phyloP scores from a whole-genome alignment of 2,797 vertebrate genomes.

The Trichosurus vulpecula region DNA sequence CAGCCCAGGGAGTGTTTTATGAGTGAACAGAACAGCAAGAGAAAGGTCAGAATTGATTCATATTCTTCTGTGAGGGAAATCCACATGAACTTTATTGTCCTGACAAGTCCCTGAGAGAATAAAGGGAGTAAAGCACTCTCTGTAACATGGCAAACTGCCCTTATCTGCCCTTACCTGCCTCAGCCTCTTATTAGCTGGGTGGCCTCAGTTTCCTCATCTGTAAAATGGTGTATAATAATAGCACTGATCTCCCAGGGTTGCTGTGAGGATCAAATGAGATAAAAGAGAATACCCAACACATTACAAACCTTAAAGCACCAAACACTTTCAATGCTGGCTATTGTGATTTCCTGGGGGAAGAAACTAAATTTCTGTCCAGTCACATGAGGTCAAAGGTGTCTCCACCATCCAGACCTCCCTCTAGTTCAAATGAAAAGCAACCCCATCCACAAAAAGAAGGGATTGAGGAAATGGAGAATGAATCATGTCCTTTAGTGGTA shows the following conservation, averaged over 20 bases:
- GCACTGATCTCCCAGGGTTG: not conserved
- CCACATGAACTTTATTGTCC: slow-evolving; percentile 83
- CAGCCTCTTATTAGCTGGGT: not conserved
- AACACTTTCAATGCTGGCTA: not conserved
- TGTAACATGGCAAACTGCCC: not conserved
- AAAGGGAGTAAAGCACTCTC: not conserved
- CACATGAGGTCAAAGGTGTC: not conserved
- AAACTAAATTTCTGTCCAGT: not conserved
- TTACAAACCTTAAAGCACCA: not conserved
- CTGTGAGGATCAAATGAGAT: not conserved
- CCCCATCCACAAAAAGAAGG: not conserved
- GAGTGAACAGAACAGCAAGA: slow-evolving; percentile 85
- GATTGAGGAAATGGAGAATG: not conserved
- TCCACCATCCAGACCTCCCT: not conserved
- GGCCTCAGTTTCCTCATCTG: not conserved
- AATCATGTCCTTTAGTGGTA: not conserved
- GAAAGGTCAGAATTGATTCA: slow-evolving; percentile 86
- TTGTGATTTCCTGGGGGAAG: not conserved
- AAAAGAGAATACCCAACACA: slow-evolving; percentile 16
- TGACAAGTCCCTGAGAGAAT: not conserved
- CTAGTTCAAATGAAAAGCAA: not conserved
- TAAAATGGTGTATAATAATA: not conserved
- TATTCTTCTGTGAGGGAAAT: slow-evolving; percentile 84
- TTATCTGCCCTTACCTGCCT: not conserved
- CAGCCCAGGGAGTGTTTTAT: slow-evolving; percentile 85